Evolutionary conservation across 2,113 vertebrate genomes (phyloP).

Genomic region (Prolemur simus): DNA sequence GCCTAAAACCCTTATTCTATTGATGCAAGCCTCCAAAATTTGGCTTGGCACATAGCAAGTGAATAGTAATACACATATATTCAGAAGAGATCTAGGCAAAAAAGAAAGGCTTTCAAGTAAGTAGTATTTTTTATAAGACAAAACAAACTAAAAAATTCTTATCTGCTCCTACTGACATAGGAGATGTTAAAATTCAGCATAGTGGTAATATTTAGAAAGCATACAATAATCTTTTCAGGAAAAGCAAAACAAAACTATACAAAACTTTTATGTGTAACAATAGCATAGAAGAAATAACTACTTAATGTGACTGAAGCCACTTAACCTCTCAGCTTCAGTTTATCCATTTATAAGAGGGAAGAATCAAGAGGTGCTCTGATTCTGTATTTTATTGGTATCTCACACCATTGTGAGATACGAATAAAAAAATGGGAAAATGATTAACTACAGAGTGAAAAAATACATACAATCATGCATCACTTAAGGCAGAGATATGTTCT

Average conservation of each 20-base stretch:
- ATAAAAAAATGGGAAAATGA: not conserved
- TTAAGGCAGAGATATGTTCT: not conserved
- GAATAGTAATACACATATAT: not conserved
- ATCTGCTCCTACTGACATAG: not conserved
- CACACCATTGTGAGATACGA: not conserved
- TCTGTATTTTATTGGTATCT: not conserved
- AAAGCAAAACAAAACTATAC: not conserved
- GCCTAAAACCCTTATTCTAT: not conserved
- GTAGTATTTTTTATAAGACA: not conserved
- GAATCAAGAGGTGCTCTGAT: not conserved
- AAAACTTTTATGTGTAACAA: not conserved
- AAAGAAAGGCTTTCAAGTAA: not conserved
- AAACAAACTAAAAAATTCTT: slow-evolving; percentile 18
- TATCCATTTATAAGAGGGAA: not conserved
- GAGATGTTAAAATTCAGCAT: not conserved
- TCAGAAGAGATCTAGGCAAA: not conserved
- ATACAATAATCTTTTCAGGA: slow-evolving; percentile 2
- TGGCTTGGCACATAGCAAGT: not conserved
- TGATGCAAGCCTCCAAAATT: not conserved
- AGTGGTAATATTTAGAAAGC: not conserved
- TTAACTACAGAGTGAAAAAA: not conserved
- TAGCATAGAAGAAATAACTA: not conserved
- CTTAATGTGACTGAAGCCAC: not conserved
- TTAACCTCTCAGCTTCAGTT: not conserved
- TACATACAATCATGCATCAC: not conserved